Evolutionary conservation across 2,888 invertebrate species (phyloP).

Genomic region (Ptilodon capucinus): DNA sequence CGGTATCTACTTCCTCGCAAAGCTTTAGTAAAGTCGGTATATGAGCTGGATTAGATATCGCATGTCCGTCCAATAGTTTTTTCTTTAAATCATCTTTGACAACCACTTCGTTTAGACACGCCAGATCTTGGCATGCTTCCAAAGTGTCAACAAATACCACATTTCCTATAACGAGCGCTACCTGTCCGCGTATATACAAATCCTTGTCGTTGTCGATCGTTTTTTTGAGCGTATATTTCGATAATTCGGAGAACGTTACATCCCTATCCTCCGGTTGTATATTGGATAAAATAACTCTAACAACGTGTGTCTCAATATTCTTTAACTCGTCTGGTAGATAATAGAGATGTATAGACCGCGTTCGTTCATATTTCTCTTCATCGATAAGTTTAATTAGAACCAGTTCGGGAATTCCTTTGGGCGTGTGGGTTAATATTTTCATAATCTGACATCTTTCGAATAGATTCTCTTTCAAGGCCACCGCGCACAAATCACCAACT

Average conservation of each 20-base stretch:
- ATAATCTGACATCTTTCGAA: constrained; percentile 83
- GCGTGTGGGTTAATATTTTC: constrained; percentile 57
- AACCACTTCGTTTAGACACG: constrained; percentile 71
- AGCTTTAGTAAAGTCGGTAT: constrained; percentile 70
- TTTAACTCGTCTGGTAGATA: constrained; percentile 78
- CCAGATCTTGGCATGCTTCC: constrained; percentile 80
- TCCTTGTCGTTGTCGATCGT: constrained; percentile 56
- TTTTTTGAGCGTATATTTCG: constrained; percentile 48
- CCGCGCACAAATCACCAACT: constrained; percentile 83
- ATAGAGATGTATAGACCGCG: constrained; percentile 66
- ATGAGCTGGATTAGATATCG: constrained; percentile 70
- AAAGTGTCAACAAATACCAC: constrained; percentile 86
- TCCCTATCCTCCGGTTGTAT: constrained; percentile 68
- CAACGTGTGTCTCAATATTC: constrained; percentile 66
- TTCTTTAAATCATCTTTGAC: constrained; percentile 79
- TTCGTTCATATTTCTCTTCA: constrained; percentile 73
- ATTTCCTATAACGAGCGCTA: constrained; percentile 82
- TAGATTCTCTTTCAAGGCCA: constrained; percentile 64
- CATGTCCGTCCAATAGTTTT: constrained; percentile 71
- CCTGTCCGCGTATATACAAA: constrained; percentile 68
- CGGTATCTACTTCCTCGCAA: constrained; percentile 57
- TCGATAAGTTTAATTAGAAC: constrained; percentile 84
- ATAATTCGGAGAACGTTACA: constrained; percentile 61
- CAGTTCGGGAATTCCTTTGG: constrained; percentile 49
- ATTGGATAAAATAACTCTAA: constrained; percentile 59